Evolutionary conservation across 2,797 vertebrate genomes (phyloP), one percentile per base, ranked within the genome.

Genomic region (Potorous gilbertii): DNA sequence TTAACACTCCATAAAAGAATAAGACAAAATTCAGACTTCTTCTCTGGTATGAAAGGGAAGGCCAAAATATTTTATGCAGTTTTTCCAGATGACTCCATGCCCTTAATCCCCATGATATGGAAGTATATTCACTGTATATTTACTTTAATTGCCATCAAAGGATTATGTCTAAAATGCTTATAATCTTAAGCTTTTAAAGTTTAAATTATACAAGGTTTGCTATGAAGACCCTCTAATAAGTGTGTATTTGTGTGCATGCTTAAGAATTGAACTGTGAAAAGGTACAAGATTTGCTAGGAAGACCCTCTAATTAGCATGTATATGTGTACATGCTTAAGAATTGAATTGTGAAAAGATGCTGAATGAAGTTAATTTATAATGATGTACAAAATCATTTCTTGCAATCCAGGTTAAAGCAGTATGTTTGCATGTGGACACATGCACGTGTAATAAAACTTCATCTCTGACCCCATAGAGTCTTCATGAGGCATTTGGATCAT

Each of bases 241-340:
- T 81, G 6, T 59, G 87, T 31, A n/a, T 89, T 92, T 87, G 46
- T 29, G 62, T 74, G 0, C 46, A 52, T n/a, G 27, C 89, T 90
- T 29, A 56, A 95, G 81, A 95, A 34, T 31, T 56, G 90, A 57
- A 34, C 87, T 52, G 4, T 46, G 89, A 56, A 95, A 90, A 91
- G 31, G 50, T 87, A 87, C 21, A 50, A 46, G 21, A 40, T 50
- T 87, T 87, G 10, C 40, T 46, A 27, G 10, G 74, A 28, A 87
- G 21, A 87, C 40, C 16, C 18, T 87, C 6, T 46, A 81, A 81
- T 40, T 24, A 27, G 18, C 46, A 4, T 59, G 87, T 31, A 46
- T 89, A 94, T 87, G 46, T 24, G 62, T 74, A 2, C 46, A 52
- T n/a, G 27, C 89, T 90, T 29, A 56, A 95, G 81, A 95, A 34